phyloP scores from a whole-genome alignment of 2,888 invertebrate species.

The Automeris io region DNA sequence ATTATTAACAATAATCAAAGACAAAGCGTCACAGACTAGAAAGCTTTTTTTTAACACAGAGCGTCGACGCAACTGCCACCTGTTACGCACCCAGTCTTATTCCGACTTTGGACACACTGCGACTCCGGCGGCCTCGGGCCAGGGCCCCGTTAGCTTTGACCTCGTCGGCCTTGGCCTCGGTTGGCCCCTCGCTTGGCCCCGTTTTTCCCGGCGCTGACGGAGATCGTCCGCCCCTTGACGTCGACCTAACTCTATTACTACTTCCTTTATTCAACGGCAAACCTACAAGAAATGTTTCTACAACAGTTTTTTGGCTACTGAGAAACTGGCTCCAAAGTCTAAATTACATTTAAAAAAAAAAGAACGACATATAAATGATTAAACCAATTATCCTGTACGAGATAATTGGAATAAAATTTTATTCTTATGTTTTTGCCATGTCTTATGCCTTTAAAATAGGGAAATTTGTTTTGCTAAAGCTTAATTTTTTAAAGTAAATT shows the following conservation, averaged over 20 bases:
- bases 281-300: conserved; percentile 72
- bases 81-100: conserved; percentile 76
- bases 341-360: not conserved
- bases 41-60: conserved; percentile 44
- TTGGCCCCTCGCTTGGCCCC: conserved; percentile 27
- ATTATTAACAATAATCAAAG: too few species aligned
- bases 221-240: conserved; percentile 66
- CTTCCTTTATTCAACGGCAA: conserved; percentile 80
- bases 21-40: conserved; percentile 34
- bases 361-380: too few species aligned
- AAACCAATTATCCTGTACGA: too few species aligned
- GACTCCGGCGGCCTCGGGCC: conserved; percentile 59
- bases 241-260: conserved; percentile 77
- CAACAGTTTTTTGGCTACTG: conserved; percentile 39
- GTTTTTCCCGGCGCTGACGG: conserved; percentile 65
- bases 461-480: too few species aligned
- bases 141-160: conserved; percentile 42
- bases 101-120: conserved; percentile 72
- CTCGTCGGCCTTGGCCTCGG: conserved; percentile 28
- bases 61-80: conserved; percentile 71
- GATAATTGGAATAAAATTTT: too few species aligned
- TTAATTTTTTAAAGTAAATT: too few species aligned
- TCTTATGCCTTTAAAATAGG: too few species aligned
- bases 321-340: conserved; percentile 37
- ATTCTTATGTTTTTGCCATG: too few species aligned